Evolutionary conservation across 2,888 invertebrate genomes (phyloP), one percentile per base, ranked within the genome.

Genomic region (Pegoplata infirma): DNA sequence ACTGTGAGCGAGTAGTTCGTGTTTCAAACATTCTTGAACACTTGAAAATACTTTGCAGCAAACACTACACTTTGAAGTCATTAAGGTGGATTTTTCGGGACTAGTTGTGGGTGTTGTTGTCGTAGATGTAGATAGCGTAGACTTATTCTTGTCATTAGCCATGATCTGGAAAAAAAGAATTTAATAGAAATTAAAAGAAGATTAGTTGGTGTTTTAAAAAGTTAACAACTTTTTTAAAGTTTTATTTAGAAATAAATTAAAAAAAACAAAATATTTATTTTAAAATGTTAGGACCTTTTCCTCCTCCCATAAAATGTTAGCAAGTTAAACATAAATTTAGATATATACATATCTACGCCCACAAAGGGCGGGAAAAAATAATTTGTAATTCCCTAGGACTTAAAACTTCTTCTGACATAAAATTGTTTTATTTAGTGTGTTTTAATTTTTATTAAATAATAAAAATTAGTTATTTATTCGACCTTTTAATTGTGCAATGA

Each of bases 1-100:
- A 0, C 81, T 82, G 44, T 88, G 88, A n/a, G 76, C 76, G 0
- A 85, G 67, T 32, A 88, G 67, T 71, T 88, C 88, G 32, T 88
- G 88, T 14, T 83, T 84, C 2, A 88, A 72, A n/a, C 86, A 87
- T 5, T 85, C 85, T 58, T 84, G 82, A 3, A 85, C 14, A 14
- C 59, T 83, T 0, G 67, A 49, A 51, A 86, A 88, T 0, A 74
- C 58, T 3, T 82, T 76, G 3, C 75, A 32, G 44, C 88, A 88
- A 19, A 88, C 71, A 67, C 84, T 87, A 77, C 88, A 88, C 8
- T 77, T 77, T 23, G 53, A 4, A 5, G 19, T 58, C 12, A 51
- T 67, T 25, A 3, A 44, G 25, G 2, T 46, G 17, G 44, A 8
- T 47, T 56, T 46, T 23, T 44, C n/a, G 5, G n/a, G 32, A 5